phyloP scores from a whole-genome alignment of 2,797 vertebrate species.

The Danio kyathit region DNA sequence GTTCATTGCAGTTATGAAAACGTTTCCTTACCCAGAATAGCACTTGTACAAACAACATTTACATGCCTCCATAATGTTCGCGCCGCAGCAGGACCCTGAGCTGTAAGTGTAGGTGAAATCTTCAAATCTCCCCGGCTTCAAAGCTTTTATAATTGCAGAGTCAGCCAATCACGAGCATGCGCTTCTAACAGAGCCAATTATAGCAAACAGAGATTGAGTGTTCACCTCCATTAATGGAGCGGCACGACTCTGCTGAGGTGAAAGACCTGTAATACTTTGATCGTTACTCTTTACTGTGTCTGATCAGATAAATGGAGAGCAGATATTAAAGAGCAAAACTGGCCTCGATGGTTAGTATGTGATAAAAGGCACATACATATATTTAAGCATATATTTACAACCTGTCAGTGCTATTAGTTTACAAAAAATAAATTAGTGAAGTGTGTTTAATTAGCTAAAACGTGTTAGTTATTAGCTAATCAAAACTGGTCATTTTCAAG shows the following conservation, averaged over 20 bases:
- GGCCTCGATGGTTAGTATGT: not conserved
- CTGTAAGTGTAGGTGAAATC: conserved; percentile 5
- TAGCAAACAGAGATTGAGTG: not conserved
- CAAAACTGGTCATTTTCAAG: too few relatives aligned
- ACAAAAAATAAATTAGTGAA: too few relatives aligned
- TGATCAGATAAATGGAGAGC: conserved; percentile 5
- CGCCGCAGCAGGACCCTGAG: not conserved
- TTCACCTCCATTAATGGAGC: conserved; percentile 1
- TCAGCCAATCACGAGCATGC: conserved; percentile 11
- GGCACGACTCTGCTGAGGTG: not conserved
- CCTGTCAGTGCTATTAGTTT: not conserved
- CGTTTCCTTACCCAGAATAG: not conserved
- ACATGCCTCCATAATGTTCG: not conserved
- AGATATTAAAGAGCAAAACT: not conserved
- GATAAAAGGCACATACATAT: not conserved
- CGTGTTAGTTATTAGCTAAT: too few relatives aligned
- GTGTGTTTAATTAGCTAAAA: too few relatives aligned
- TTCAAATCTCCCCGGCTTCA: conserved; percentile 2
- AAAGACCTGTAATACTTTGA: conserved; percentile 9
- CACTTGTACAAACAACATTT: not conserved
- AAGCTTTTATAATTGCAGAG: conserved; percentile 17
- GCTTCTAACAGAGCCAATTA: conserved; percentile 3
- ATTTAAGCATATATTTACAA: not conserved
- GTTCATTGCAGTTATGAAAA: not conserved
- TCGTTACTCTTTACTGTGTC: not conserved